phyloP scores from a whole-genome alignment of 2,113 vertebrate species.

The Rutilus rutilus region DNA sequence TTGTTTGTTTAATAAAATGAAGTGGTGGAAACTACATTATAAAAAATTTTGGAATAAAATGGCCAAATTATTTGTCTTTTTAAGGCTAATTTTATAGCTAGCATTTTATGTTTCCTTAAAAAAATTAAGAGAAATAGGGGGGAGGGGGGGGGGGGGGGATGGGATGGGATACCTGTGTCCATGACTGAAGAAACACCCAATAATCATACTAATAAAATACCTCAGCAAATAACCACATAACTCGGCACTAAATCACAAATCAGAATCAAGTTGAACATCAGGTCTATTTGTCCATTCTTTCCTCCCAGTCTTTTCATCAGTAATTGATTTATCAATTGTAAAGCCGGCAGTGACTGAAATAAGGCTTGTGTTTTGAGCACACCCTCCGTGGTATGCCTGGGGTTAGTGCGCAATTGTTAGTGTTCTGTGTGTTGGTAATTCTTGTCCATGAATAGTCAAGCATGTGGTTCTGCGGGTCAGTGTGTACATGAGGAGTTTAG shows the following conservation, averaged over 20 bases:
- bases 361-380: slow-evolving; percentile 49
- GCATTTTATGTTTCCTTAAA: too few species aligned
- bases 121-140: too few species aligned
- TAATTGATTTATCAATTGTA: not conserved
- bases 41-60: too few species aligned
- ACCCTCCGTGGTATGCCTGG: slow-evolving; percentile 14
- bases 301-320: not conserved
- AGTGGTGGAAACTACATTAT: too few species aligned
- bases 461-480: slow-evolving; percentile 48
- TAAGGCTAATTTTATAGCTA: too few species aligned
- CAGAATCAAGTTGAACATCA: too few species aligned
- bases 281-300: not conserved
- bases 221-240: not conserved
- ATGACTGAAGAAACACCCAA: not conserved
- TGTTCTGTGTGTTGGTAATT: not conserved
- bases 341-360: not conserved
- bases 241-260: not conserved
- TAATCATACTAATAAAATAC: not conserved
- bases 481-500: slow-evolving; percentile 4
- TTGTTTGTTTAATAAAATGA: too few species aligned
- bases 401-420: not conserved
- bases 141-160: too few species aligned
- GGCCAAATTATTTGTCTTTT: too few species aligned
- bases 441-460: not conserved
- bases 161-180: too few species aligned